These are phyloP conservation scores for Epirrita christyi DNA, from an alignment of 2,888 invertebrate species.

Conservation along the genomic window DNA sequence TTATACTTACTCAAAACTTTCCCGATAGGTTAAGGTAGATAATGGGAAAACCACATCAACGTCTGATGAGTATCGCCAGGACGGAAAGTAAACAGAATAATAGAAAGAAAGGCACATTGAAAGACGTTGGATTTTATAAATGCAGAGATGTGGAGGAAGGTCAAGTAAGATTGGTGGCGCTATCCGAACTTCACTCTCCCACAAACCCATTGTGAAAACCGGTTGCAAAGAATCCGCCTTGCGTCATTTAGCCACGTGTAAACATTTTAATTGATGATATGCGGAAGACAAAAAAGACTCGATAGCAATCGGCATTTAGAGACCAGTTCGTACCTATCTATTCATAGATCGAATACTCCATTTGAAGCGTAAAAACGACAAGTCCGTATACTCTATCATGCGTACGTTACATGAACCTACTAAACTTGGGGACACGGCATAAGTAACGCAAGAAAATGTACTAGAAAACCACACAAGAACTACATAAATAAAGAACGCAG, in stretches of 20 bases:
- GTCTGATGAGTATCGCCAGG: too few species aligned
- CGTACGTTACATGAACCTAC: slow-evolving; percentile 7
- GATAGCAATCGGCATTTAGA: slow-evolving; percentile 63
- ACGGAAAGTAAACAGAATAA: too few species aligned
- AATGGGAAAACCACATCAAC: too few species aligned
- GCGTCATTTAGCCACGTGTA: slow-evolving; percentile 78
- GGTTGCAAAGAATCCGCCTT: slow-evolving; percentile 74
- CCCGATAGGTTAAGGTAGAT: too few species aligned
- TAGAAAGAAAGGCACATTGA: not conserved
- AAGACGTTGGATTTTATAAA: not conserved
- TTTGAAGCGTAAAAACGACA: slow-evolving; percentile 38
- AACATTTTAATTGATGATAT: slow-evolving; percentile 82
- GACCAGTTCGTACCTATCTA: slow-evolving; percentile 52
- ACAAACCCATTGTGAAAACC: slow-evolving; percentile 73
- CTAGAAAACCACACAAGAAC: too few species aligned
- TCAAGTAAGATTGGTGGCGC: slow-evolving; percentile 69
- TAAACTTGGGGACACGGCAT: too few species aligned
- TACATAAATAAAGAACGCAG: too few species aligned
- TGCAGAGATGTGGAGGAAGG: slow-evolving; percentile 41
- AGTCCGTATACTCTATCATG: slow-evolving; percentile 11
- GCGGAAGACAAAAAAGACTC: slow-evolving; percentile 73
- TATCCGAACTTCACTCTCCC: slow-evolving; percentile 70
- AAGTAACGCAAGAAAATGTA: too few species aligned
- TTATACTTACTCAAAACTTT: too few species aligned
- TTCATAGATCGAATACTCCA: slow-evolving; percentile 46